Conservation (phyloP, 2,888 invertebrate genomes). For the Macrostomum cliftonense region DNA sequence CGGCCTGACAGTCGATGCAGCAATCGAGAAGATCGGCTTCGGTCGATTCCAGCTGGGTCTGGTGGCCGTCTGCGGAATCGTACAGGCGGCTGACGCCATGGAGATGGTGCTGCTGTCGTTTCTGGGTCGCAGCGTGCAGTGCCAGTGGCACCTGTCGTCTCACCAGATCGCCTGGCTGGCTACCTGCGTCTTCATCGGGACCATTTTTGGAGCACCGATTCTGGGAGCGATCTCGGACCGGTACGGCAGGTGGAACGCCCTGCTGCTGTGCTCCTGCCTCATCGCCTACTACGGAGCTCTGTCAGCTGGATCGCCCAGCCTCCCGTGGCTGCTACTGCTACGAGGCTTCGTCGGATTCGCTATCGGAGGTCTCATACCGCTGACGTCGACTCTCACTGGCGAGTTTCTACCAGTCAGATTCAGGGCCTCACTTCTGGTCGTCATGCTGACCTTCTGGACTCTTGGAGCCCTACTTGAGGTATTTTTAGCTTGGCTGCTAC, state of each 20-base stretch:
- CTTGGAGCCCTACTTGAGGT: constrained; percentile 82
- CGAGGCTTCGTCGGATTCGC: constrained; percentile 81
- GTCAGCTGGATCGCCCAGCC: constrained; percentile 73
- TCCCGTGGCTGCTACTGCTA: constrained; percentile 69
- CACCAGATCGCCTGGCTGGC: constrained; percentile 80
- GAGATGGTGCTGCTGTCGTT: constrained; percentile 91
- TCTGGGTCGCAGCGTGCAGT: constrained; percentile 73
- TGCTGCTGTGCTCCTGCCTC: constrained; percentile 68
- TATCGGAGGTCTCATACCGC: constrained; percentile 57
- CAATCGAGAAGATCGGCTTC: constrained; percentile 41
- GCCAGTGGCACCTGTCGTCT: constrained; percentile 74
- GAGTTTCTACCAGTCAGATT: constrained; percentile 83
- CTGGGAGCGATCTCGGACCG: constrained; percentile 86
- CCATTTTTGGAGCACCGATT: constrained; percentile 29
- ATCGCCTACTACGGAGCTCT: constrained; percentile 73
- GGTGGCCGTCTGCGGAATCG: background rate
- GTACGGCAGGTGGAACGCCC: constrained; percentile 65
- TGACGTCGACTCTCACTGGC: constrained; percentile 76
- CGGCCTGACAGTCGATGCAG: constrained; percentile 38
- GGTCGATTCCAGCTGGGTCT: constrained; percentile 41
- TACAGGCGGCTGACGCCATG: constrained; percentile 84
- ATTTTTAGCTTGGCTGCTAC: constrained; percentile 64
- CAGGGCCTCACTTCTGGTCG: constrained; percentile 44
- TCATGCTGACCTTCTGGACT: constrained; percentile 72
- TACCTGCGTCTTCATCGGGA: constrained; percentile 60